Conservation (phyloP, 2,888 invertebrate genomes). For the Drosophila paranaensis region DNA sequence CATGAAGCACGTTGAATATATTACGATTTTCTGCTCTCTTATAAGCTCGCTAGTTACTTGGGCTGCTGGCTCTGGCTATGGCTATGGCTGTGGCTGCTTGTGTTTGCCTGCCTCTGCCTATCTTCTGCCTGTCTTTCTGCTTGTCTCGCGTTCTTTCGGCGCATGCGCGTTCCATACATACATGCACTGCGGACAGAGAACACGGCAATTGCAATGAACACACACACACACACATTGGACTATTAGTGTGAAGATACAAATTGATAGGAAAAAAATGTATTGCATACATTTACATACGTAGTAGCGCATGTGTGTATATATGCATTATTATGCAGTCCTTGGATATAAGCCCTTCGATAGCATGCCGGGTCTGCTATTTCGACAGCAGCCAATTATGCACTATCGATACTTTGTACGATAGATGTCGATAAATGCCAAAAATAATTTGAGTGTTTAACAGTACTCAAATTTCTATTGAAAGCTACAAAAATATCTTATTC, state of each 20-base stretch:
- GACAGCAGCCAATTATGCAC: neutral
- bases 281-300: conserved; percentile 11
- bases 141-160: conserved; percentile 16
- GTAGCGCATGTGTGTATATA: neutral
- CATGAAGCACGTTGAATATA: conserved; percentile 61
- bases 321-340: conserved; percentile 18
- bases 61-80: conserved; percentile 47
- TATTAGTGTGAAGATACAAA: conserved; percentile 4
- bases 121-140: conserved; percentile 7
- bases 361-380: conserved; percentile 17
- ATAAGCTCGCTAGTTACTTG: conserved; percentile 61
- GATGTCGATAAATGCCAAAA: neutral
- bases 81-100: conserved; percentile 36
- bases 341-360: conserved; percentile 24
- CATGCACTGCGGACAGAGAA: conserved; percentile 27
- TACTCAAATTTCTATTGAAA: too few relatives aligned
- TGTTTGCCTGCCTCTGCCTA: conserved; percentile 26
- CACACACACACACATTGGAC: conserved; percentile 6
- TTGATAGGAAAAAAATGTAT: neutral
- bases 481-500: too few relatives aligned
- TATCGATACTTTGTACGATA: conserved; percentile 27
- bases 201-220: conserved; percentile 33
- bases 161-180: conserved; percentile 39
- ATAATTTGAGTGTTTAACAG: neutral
- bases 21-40: conserved; percentile 64